phyloP scores from a whole-genome alignment of 2,888 invertebrate genomes.

The Luperina testacea region DNA sequence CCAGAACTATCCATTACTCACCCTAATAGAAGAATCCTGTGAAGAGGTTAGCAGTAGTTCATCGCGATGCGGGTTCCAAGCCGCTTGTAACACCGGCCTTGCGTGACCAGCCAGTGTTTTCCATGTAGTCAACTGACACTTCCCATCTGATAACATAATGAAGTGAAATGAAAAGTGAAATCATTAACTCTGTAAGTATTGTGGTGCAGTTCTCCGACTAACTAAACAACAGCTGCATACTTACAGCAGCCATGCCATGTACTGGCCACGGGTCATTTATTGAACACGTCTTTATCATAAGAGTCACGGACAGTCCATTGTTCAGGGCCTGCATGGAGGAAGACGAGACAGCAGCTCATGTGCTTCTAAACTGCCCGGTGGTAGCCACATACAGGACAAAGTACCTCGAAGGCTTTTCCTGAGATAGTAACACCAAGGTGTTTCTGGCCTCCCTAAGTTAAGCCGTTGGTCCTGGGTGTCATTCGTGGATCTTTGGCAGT shows the following conservation, averaged over 20 bases:
- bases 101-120: constrained; percentile 88
- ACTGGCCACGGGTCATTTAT: background rate
- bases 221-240: background rate
- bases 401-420: background rate
- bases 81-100: constrained; percentile 88
- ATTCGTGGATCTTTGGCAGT: too few species aligned
- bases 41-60: constrained; percentile 92
- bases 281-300: background rate
- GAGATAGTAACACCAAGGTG: background rate
- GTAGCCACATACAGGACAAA: background rate
- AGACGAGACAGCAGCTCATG: background rate
- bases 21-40: constrained; percentile 92
- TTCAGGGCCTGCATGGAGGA: background rate
- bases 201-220: background rate
- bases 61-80: constrained; percentile 93
- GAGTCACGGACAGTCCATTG: background rate
- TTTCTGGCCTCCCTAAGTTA: background rate
- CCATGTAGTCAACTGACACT: constrained; percentile 73
- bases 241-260: too few species aligned
- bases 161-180: background rate
- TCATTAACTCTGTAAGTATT: background rate
- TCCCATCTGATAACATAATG: constrained; percentile 71
- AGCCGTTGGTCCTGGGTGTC: too few species aligned
- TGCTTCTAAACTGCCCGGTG: background rate
- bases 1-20: constrained; percentile 72